phyloP scores from a whole-genome alignment of 1,140 invertebrate species.

The Cydia amplana region DNA sequence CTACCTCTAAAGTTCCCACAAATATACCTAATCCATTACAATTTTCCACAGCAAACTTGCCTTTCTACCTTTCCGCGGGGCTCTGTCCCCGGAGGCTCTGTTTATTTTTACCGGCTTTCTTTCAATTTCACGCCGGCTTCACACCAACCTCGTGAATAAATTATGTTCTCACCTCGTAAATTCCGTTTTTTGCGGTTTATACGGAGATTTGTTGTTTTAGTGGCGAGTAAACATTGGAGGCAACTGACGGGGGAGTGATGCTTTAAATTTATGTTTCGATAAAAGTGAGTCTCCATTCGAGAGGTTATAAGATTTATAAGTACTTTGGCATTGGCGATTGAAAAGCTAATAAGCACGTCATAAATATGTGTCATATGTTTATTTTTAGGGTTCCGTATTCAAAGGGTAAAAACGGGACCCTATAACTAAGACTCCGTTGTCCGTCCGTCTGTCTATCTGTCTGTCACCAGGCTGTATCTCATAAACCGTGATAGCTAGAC shows the following conservation, averaged over 20 bases:
- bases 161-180: conserved; percentile 67
- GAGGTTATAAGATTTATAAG: no score
- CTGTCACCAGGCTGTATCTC: no score
- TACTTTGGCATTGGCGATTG: not conserved
- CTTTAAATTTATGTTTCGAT: not conserved
- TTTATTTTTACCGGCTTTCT: conserved; percentile 54
- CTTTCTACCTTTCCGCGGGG: conserved; percentile 11
- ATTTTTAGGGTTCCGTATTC: no score
- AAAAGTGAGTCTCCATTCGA: not conserved
- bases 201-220: conserved; percentile 54
- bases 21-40: conserved; percentile 8
- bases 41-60: conserved; percentile 22
- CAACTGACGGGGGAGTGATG: not conserved
- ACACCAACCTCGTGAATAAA: conserved; percentile 65
- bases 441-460: no score
- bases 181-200: conserved; percentile 50
- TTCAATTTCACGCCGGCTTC: conserved; percentile 66
- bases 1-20: not conserved
- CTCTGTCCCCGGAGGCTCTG: conserved; percentile 33
- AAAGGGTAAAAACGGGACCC: no score
- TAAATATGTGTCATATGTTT: no score
- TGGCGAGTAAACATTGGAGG: conserved; percentile 36
- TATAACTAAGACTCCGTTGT: no score
- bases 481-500: no score
- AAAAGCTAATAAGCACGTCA: no score